Conservation (phyloP, 2,113 vertebrate species). For the Amblyopsis rosae region DNA sequence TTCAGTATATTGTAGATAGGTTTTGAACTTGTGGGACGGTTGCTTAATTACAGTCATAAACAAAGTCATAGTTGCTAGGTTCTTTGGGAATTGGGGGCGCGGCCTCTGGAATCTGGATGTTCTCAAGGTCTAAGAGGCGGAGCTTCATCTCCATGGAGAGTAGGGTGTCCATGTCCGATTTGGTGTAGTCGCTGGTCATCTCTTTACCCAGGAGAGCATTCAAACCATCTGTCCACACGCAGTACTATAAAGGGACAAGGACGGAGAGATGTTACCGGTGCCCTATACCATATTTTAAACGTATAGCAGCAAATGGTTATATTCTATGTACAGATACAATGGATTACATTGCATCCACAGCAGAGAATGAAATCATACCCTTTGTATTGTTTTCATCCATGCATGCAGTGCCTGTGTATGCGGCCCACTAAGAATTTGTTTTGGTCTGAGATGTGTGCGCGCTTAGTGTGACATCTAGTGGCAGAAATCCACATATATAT, state of each 20-base stretch:
- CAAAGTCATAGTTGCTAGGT: constrained; percentile 99
- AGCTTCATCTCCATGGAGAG: constrained; percentile 99
- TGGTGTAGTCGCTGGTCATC: constrained; percentile 95
- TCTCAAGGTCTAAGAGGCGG: constrained; percentile 96
- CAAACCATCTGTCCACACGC: constrained; percentile 96
- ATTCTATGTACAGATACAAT: no score
- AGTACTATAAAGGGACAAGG: constrained; percentile 81
- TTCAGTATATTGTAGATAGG: constrained; percentile 55
- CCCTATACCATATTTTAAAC: background rate
- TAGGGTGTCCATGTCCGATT: constrained; percentile 94
- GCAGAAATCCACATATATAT: no score
- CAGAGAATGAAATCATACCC: no score
- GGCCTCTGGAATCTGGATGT: constrained; percentile 97
- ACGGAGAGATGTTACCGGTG: background rate
- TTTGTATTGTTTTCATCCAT: no score
- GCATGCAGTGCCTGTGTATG: no score
- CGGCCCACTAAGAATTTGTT: no score
- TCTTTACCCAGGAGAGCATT: constrained; percentile 97
- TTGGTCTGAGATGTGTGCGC: no score
- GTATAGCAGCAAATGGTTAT: no score
- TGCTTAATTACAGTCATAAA: constrained; percentile 97
- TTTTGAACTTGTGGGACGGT: constrained; percentile 11
- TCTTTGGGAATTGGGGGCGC: constrained; percentile 99
- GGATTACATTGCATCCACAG: no score
- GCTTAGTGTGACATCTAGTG: no score